Percentiles rank a stretch among this genome's conserved stretches.
phyloP scores from a whole-genome alignment of 2,113 vertebrate species.

The Podarcis muralis region DNA sequence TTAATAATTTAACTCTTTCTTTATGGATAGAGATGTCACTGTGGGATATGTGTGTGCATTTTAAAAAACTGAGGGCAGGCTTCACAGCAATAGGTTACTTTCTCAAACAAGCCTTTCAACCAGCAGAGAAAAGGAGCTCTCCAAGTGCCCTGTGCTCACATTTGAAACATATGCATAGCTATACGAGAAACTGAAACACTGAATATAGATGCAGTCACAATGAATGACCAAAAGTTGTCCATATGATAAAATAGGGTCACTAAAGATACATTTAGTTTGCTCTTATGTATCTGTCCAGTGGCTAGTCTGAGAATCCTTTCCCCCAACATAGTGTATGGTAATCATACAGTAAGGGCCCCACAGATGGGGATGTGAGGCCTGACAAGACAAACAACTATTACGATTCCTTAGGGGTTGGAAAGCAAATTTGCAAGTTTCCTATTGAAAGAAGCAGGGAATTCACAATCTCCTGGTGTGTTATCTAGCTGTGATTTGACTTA shows the following conservation, averaged over 20 bases:
- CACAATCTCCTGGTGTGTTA: slow-evolving; percentile 18
- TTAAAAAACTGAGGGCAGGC: background rate
- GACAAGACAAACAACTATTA: background rate
- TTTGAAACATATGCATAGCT: background rate
- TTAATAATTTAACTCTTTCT: background rate
- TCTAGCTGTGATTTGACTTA: slow-evolving; percentile 5
- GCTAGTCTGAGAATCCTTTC: too few relatives aligned
- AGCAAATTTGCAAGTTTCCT: slow-evolving; percentile 14
- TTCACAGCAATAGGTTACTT: background rate
- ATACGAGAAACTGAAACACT: background rate
- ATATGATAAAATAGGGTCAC: background rate
- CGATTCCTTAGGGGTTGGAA: background rate
- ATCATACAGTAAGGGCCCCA: background rate
- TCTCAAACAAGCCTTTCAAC: background rate
- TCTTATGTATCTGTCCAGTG: background rate
- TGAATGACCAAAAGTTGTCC: background rate
- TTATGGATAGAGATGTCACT: background rate
- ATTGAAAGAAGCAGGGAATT: slow-evolving; percentile 9
- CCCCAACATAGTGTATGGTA: background rate
- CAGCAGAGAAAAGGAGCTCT: background rate
- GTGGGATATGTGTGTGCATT: background rate
- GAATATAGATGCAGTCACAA: background rate
- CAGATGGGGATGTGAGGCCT: background rate
- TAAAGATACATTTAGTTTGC: background rate
- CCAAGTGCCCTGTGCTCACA: background rate